A percentile compares a stretch with the other conserved stretches of the same genome.
phyloP scores from a whole-genome alignment of 2,113 vertebrate species.

The Fulica atra region DNA sequence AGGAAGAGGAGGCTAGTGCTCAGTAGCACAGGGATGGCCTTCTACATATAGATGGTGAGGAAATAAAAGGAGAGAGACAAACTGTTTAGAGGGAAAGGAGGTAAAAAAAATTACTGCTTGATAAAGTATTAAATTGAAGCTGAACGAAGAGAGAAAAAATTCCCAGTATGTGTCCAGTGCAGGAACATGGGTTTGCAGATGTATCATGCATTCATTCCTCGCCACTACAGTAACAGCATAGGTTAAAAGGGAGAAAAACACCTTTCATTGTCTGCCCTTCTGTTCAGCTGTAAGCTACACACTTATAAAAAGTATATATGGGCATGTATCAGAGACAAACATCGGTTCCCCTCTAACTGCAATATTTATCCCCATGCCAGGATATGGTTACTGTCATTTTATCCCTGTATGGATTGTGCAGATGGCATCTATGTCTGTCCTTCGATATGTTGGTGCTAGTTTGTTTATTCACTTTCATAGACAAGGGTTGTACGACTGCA shows the following conservation, averaged over 20 bases:
- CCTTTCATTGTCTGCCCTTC: background rate
- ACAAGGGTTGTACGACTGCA: background rate
- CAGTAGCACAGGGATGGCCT: background rate
- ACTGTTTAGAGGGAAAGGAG: background rate
- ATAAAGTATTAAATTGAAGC: background rate
- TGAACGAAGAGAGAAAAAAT: background rate
- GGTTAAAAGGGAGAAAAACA: background rate
- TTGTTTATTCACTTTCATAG: background rate
- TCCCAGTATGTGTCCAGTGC: background rate
- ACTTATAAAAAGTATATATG: too few species aligned
- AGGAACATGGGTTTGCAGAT: background rate
- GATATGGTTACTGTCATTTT: background rate
- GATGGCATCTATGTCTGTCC: background rate
- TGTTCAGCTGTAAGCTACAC: background rate
- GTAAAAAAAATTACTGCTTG: background rate
- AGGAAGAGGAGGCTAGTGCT: background rate
- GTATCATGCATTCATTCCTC: background rate
- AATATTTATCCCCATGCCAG: background rate
- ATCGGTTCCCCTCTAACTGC: background rate
- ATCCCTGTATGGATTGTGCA: background rate
- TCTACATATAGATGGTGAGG: background rate
- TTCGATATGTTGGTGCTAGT: background rate
- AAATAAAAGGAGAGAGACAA: background rate
- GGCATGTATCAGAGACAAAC: background rate
- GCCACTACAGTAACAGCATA: accelerated